Base-by-base conservation (phyloP, 2,113 vertebrate genomes). In the Hippocampus abdominalis region DNA sequence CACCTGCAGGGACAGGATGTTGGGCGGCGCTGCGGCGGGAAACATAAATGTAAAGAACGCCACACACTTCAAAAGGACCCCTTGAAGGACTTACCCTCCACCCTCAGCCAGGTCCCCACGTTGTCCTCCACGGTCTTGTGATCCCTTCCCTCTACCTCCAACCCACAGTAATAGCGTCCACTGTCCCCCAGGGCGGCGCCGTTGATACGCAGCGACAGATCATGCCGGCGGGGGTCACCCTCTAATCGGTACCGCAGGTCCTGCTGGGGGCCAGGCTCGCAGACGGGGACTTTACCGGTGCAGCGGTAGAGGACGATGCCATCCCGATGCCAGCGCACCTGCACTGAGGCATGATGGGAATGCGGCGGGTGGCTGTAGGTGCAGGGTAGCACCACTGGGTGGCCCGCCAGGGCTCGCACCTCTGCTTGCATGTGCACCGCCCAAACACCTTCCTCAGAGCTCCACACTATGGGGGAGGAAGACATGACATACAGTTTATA, bases 341-440 rank as follows among this genome's bases (percentile, higher is more conserved):
- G 92, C 79, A 98, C 92, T 12, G 92, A 91, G 64, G 93, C 85
- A 75, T 95, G 94, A 64, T 94, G 93, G 3, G 88, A 93, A 77
- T 93, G 93, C 81, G 95, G 93, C 0, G 96, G 96, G 82, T 97
- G 95, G 36, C 93, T 95, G 89, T 97, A 98, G 42, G 93, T 93
- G 83, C 96, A 98, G 63, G 95, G 94, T 78, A 98, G 91, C 68
- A 95, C 88, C 0, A 90, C 94, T 0, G 86, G 92, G 81, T 94
- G 94, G 23, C 95, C 94, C 0, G 94, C 91, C 0, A 92, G 90
- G 0, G 93, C 95, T 0, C 91, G 91, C 0, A 95, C 92, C 61
- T 98, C 95, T 0, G 93, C 67, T 0, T 94, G 94, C 29, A 96
- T 90, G 0, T 92, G 93, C 79, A 96, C 91, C 1, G 92, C 93